Evolutionary conservation across 2,888 invertebrate species (phyloP), one percentile per base, ranked within the genome.

Genomic region (Spicauda simplicius): DNA sequence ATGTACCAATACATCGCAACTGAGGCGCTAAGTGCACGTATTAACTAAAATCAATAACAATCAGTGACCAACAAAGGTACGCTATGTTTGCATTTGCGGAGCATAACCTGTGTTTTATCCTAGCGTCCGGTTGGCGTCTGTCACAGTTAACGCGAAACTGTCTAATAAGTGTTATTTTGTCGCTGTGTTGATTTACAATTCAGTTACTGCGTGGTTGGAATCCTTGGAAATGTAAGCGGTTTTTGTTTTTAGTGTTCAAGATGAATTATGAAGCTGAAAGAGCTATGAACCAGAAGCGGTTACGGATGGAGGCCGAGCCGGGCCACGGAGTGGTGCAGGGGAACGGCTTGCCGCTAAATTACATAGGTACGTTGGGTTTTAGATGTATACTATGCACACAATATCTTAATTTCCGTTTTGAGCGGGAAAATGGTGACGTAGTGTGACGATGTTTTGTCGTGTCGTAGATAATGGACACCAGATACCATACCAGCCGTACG

Each of bases 111-210:
- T 92, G 91, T 91, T 90, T 91, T 86, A 87, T 87, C 85, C 86
- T 88, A 83, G 93, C 93, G 93, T 93, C 93, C 93, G 91, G 90
- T 91, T 92, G 90, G 93, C 93, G 93, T 93, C 93, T 88, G 90
- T 88, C 89, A 90, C 80, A 88, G 85, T 84, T 86, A 82, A 80
- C 82, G 77, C 84, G 77, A 86, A 84, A 86, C 85, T 81, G 79
- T 81, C 75, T 78, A 82, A 76, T 83, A 82, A 74, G 79, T 80
- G 77, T 71, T 81, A 81, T 80, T 80, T 80, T 71, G 77, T 80
- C 76, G 30, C 19, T 62, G 57, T 58, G 53, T 53, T 62, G 41
- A 37, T 63, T 18, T 45, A 62, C 12, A 68, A 57, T 55, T 37
- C 33, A 50, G 77, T 79, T 76, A 75, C 70, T 77, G 75, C 80